Evolutionary conservation across 2,113 vertebrate species (phyloP), one percentile per base, ranked within the genome.

Genomic region (Pterocles burchelli): DNA sequence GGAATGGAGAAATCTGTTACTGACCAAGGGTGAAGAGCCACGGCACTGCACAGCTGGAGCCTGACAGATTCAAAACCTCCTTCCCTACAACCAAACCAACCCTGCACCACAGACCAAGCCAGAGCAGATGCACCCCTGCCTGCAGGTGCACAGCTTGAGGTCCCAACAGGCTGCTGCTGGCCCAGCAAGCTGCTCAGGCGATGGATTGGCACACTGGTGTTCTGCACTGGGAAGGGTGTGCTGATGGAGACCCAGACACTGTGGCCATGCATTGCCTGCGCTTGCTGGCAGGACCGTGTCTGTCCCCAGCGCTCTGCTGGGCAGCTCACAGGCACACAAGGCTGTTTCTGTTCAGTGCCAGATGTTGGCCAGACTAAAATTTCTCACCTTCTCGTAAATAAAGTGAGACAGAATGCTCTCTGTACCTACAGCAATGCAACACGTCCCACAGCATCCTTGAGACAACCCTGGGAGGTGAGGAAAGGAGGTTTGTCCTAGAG

Each of bases 351-450:
- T 31, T 34, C 58, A 59, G 65, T 59, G 78, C 43, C 34, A 73
- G 21, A n/a, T 0, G 0, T 3, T 28, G 19, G 19, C 14, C 59
- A 79, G 34, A 45, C 55, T 29, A 22, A 61, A 62, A 73, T n/a
- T 33, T 55, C 25, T 88, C 54, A 71, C 21, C 24, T 67, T 34
- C n/a, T 41, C 9, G 8, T 45, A 31, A 87, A 34, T 1, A 65
- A 3, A 45, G 46, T 2, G 14, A 76, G 76, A 11, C 51, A 62
- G 75, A 73, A 85, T 2, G 28, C 19, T 49, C 72, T 38, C 28
- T 5, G 66, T 17, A 22, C 22, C 34, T 54, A 33, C 3, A 88
- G 70, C 43, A 71, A 33, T 1, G 8, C 65, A 55, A 52, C 55
- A 9, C 3, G 41, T 7, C 21, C 51, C 41, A 22, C 33, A 66